These are phyloP conservation scores for Vultur gryphus DNA, from an alignment of 2,797 vertebrate genomes.

Conservation along the genomic window DNA sequence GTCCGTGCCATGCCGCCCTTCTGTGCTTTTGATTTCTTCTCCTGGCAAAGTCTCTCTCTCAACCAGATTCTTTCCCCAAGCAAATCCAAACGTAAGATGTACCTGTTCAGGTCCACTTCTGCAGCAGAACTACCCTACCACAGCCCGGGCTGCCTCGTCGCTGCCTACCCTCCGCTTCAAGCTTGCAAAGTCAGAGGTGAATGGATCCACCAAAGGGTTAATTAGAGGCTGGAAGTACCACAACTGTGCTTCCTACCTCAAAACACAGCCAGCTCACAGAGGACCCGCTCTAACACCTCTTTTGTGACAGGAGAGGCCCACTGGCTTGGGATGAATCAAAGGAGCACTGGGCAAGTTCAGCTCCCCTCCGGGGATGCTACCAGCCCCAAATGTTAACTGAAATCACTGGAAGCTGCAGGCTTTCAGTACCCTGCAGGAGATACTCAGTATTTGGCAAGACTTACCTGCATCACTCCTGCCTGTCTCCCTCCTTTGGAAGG, in stretches of 20 bases:
- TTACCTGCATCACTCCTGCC: not conserved
- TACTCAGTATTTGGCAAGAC: too few relatives aligned
- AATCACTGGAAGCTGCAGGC: not conserved
- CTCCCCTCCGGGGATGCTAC: not conserved
- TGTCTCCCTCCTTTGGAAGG: not conserved
- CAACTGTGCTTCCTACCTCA: not conserved
- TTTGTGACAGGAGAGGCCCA: not conserved
- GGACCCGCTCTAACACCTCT: not conserved
- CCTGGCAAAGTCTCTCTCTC: not conserved
- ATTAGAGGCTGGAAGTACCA: not conserved
- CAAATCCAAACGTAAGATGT: not conserved
- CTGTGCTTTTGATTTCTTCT: not conserved
- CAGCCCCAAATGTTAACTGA: not conserved
- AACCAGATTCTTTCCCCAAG: not conserved
- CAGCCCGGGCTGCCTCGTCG: accelerated
- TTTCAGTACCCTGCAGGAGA: not conserved
- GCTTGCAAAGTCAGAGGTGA: not conserved
- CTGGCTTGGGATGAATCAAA: not conserved
- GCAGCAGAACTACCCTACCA: not conserved
- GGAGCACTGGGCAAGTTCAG: not conserved
- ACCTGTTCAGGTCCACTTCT: too few relatives aligned
- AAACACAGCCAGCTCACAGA: not conserved
- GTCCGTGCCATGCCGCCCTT: not conserved
- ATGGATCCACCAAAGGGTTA: not conserved
- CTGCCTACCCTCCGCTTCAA: not conserved